Conservation (phyloP, 92 coral and sea anemone genomes). For the Porites cylindrica region DNA sequence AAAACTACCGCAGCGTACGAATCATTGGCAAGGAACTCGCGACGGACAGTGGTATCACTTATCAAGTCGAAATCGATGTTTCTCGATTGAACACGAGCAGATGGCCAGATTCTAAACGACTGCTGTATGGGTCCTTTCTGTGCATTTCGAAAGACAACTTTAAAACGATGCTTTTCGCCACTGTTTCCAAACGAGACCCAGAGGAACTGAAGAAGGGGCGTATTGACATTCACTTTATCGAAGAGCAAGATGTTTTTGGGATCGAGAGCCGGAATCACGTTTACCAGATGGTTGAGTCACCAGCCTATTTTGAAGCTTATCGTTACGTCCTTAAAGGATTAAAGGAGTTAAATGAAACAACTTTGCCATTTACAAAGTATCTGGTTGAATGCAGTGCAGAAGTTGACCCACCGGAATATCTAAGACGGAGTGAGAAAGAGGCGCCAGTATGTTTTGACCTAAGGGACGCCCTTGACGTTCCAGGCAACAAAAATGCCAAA, state of each 20-base stretch:
- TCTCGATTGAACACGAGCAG: constrained; percentile 51
- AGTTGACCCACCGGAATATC: constrained; percentile 71
- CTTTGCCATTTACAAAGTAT: constrained; percentile 75
- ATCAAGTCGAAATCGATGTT: constrained; percentile 66
- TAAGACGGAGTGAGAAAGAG: constrained; percentile 13
- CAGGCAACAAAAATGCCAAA: not conserved
- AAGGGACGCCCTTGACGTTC: not conserved
- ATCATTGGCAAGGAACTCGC: constrained; percentile 58
- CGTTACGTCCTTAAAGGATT: constrained; percentile 75
- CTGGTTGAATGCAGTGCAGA: constrained; percentile 69
- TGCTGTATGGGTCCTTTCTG: constrained; percentile 74
- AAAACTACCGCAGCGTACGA: constrained; percentile 68
- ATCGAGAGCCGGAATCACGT: constrained; percentile 35
- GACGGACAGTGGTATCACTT: constrained; percentile 53
- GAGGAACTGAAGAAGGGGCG: constrained; percentile 61
- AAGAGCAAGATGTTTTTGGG: constrained; percentile 62
- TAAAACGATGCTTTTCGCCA: constrained; percentile 69
- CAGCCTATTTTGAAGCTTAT: constrained; percentile 82
- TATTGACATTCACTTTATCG: constrained; percentile 59
- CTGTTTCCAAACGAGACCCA: constrained; percentile 71
- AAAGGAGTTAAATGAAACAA: constrained; percentile 57
- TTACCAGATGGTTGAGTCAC: constrained; percentile 78
- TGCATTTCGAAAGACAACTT: constrained; percentile 65
- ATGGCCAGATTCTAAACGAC: constrained; percentile 74
- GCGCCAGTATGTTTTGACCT: not conserved